Evolutionary conservation across 2,113 vertebrate genomes (phyloP), one percentile per base, ranked within the genome.

Genomic region (Cebus imitator): DNA sequence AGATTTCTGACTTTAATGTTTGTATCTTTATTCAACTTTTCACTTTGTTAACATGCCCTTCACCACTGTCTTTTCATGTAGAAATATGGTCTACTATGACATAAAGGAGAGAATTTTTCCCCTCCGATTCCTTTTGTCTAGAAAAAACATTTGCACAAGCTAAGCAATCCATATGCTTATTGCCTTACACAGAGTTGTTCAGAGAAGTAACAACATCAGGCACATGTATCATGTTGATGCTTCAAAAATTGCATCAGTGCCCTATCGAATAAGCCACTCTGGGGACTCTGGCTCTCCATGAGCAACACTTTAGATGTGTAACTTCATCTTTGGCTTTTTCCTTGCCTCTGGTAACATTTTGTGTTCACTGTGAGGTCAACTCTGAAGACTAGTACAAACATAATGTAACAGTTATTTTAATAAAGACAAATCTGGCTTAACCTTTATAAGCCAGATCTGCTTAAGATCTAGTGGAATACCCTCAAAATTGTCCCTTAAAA

Each of bases 201-300:
- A 75, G 20, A 61, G n/a, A 95, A 17, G 7, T 16, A 18, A 68
- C 35, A 32, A 37, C 13, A 3, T 58, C 52, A 66, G 13, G 6
- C 1, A 9, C 21, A 8, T 1, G 1, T 5, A 20, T 27, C 27
- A 48, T 21, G 23, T 3, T 32, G 35, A 1, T 84, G 14, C 48
- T 50, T 81, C n/a, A 86, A 23, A 68, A 8, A 10, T 3, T 12
- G 9, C 64, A 3, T 66, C 13, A 27, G 4, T 9, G 32, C 48
- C 30, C 37, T 11, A 6, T 50, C 27, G 66, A 55, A 48, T 32
- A 52, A 3, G 27, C 8, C 16, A 2, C 32, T 75, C 20, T 32
- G 25, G 12, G 6, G 37, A 50, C 1, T 37, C 18, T 40, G 40
- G 13, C 4, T 75, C 18, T 30, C 7, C 16, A 6, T 9, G 27